Evolutionary conservation across 2,888 invertebrate species (phyloP), one percentile per base, ranked within the genome.

Genomic region (Andricus curvator): DNA sequence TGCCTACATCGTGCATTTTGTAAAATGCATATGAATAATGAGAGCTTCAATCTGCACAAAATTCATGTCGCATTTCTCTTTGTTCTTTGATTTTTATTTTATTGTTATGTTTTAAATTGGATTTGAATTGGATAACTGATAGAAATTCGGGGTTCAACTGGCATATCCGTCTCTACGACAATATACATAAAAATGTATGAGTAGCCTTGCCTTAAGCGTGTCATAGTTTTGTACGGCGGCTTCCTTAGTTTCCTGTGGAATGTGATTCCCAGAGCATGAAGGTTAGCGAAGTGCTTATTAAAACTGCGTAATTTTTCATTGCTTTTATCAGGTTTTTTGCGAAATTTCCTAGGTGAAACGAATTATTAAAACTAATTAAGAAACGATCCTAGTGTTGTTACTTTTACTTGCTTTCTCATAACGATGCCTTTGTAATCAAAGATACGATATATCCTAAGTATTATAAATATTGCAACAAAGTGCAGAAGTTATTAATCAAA

Each of bases 371-470:
- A 56, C 33, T 74, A 74, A 74, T 74, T 74, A 74, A 74, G 74
- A 74, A 74, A 74, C 74, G 56, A 74, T 74, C 33, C 74, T 74
- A 74, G 74, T 74, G 74, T 74, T 74, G 74, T 74, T 74, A 74
- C 48, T 74, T 74, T 74, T 74, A 74, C 56, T 74, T 74, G 74
- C 74, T 74, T 56, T 74, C 56, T 74, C 74, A 74, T 74, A 51
- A 74, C 56, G 74, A 74, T 74, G 74, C 74, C 74, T 74, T 74
- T 74, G 74, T 74, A 74, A 74, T 74, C 20, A 70, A 70, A 48
- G 51, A 70, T 51, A 56, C 48, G 74, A 56, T 74, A 74, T 74
- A 51, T 48, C 70, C 33, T 51, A 74, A 56, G 74, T 74, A 74
- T 74, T 74, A 56, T 74, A 74, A 74, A 74, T 74, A 74, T 74